Evolutionary conservation across 2,113 vertebrate species (phyloP).

Genomic region (Anhinga rufa): DNA sequence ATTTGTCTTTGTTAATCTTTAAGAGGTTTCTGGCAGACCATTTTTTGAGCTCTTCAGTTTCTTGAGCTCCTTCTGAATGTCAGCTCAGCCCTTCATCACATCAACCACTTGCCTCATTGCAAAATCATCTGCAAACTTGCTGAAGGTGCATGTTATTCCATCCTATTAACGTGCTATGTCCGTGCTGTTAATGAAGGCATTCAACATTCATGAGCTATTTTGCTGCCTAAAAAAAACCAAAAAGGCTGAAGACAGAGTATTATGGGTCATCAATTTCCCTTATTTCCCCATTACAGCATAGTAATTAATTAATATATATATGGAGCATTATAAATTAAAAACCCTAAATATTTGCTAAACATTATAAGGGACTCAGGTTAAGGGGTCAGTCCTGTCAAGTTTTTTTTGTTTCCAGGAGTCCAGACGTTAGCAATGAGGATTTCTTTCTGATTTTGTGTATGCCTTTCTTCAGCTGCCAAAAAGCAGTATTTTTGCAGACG

Average conservation of each 20-base stretch:
- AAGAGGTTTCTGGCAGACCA: neutral
- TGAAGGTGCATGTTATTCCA: neutral
- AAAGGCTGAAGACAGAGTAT: neutral
- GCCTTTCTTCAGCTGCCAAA: neutral
- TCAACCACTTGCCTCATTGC: neutral
- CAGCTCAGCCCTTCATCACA: neutral
- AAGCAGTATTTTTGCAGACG: neutral
- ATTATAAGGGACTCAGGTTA: neutral
- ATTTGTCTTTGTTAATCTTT: neutral
- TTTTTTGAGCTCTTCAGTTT: neutral
- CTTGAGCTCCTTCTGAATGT: neutral
- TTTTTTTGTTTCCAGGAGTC: neutral
- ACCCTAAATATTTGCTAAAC: neutral
- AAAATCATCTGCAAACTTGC: neutral
- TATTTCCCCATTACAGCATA: neutral
- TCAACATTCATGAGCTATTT: slow-evolving; percentile 6
- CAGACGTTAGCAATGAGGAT: neutral
- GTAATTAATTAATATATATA: neutral
- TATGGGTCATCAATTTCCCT: neutral
- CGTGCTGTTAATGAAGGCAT: neutral
- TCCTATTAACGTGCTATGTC: neutral
- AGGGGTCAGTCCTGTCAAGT: neutral
- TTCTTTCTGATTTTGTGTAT: neutral
- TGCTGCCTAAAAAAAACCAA: neutral
- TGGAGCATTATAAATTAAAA: neutral